phyloP scores from a whole-genome alignment of 2,797 vertebrate species.

The Neoniphon sammara region DNA sequence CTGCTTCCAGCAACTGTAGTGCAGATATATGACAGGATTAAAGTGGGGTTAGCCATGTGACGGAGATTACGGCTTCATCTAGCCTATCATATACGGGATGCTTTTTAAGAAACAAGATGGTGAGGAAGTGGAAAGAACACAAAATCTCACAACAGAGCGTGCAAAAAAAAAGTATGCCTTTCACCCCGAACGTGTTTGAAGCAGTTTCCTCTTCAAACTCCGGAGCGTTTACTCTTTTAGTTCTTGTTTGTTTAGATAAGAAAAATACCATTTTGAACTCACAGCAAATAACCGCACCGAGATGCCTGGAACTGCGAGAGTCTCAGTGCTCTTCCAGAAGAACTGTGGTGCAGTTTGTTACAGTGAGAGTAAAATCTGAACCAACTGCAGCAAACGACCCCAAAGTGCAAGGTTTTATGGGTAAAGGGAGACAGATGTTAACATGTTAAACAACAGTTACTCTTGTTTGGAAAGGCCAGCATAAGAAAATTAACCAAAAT shows the following conservation, averaged over 20 bases:
- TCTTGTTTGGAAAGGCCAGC: constrained; percentile 1
- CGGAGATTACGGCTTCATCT: neutral
- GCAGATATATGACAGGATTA: constrained; percentile 18
- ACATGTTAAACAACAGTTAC: neutral
- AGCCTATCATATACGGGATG: neutral
- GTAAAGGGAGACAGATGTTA: constrained; percentile 11
- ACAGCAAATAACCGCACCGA: no score
- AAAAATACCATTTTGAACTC: no score
- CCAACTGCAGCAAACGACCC: neutral
- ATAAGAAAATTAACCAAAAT: constrained; percentile 7
- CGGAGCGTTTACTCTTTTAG: no score
- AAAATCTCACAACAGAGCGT: neutral
- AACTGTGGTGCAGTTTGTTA: no score
- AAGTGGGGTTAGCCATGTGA: constrained; percentile 6
- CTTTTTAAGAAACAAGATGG: neutral
- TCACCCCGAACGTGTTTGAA: no score
- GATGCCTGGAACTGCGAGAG: no score
- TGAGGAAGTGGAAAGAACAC: neutral
- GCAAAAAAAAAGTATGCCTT: neutral
- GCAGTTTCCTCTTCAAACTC: no score
- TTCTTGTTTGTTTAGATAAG: neutral
- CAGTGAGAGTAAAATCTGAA: neutral
- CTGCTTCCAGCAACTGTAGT: constrained; percentile 11
- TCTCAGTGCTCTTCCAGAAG: no score
- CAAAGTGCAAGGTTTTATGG: constrained; percentile 4